Evolutionary conservation across 23 tunicate species (phyloP).

Genomic region (Aplidium turbinatum): DNA sequence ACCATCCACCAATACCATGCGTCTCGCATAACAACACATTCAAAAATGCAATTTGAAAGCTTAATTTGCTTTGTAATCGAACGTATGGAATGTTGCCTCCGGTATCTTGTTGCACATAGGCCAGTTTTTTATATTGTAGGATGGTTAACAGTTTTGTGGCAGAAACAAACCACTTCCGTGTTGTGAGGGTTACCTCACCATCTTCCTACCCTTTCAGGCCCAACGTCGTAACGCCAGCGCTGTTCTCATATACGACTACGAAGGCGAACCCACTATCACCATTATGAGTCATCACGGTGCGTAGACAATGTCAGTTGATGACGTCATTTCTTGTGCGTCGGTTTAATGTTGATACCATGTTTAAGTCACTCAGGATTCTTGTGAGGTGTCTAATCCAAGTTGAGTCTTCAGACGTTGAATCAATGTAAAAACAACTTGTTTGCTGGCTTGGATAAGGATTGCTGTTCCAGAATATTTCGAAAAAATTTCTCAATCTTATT

Average conservation of each 20-base stretch:
- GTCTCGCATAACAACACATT: neutral
- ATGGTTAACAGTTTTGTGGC: neutral
- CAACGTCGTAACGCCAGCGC: slow-evolving; percentile 54
- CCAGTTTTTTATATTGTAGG: neutral
- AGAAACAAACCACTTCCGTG: neutral
- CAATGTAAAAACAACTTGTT: no score
- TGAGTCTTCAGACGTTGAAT: no score
- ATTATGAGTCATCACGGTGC: slow-evolving; percentile 66
- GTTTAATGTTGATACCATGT: no score
- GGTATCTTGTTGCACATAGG: neutral
- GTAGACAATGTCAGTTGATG: neutral
- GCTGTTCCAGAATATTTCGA: no score
- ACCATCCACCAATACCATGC: neutral
- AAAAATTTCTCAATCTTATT: no score
- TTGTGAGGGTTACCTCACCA: neutral
- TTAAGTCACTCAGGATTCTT: no score
- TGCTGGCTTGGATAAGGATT: no score
- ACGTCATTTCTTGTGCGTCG: no score
- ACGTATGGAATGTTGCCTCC: neutral
- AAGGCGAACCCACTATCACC: neutral
- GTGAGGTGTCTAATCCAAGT: no score
- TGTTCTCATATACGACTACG: slow-evolving; percentile 45
- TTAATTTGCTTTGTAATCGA: no score
- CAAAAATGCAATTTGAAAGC: neutral
- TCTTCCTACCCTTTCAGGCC: slow-evolving; percentile 42